A percentile compares a stretch with the other conserved stretches of the same genome.
phyloP scores from a whole-genome alignment of 2,797 vertebrate genomes.

The Amblyraja radiata region DNA sequence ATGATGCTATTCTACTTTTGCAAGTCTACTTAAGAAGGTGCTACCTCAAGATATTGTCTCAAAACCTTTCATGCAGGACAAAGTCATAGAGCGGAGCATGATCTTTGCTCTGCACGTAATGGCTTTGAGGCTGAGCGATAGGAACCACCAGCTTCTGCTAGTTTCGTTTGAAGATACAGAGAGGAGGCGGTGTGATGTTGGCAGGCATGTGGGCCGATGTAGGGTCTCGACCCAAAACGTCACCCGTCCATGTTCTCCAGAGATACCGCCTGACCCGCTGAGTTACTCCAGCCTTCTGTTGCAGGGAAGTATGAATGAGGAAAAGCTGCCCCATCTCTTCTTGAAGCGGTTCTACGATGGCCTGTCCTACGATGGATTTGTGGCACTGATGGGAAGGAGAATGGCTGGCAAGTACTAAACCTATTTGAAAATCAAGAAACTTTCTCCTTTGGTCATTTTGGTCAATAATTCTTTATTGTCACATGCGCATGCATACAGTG shows the following conservation, averaged over 20 bases:
- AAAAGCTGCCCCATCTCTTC: constrained; percentile 58
- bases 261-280: too few species aligned
- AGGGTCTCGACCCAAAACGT: too few species aligned
- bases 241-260: too few species aligned
- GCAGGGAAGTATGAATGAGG: constrained; percentile 55
- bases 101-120: background rate
- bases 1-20: background rate
- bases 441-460: background rate
- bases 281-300: background rate
- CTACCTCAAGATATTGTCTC: background rate
- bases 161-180: background rate
- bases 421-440: background rate
- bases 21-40: background rate
- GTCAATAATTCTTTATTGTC: background rate
- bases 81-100: too few species aligned
- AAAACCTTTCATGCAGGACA: background rate
- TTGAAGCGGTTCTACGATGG: constrained; percentile 66
- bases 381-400: constrained; percentile 73
- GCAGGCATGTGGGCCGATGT: background rate
- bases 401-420: constrained; percentile 59
- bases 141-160: background rate
- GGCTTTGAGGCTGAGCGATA: background rate
- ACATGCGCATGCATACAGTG: too few species aligned
- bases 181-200: background rate
- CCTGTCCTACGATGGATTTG: constrained; percentile 76